A percentile compares a stretch with the other conserved stretches of the same genome.
Evolutionary conservation across 2,113 vertebrate species (phyloP).

Genomic region (Paralichthys olivaceus): DNA sequence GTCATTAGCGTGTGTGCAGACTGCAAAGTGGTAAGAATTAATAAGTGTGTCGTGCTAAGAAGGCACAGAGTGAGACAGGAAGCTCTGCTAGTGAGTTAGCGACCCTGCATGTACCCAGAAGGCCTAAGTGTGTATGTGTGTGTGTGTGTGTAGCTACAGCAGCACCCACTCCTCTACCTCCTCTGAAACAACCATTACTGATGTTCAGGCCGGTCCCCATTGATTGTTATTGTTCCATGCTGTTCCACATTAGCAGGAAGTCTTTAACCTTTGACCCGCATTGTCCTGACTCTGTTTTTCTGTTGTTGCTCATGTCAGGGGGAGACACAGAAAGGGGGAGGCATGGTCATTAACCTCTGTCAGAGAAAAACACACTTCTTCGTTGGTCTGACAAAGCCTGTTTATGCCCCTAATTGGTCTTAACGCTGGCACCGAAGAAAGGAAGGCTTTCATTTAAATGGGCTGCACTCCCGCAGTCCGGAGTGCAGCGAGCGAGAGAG

Average conservation of each 20-base stretch:
- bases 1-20: conserved; percentile 45
- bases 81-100: conserved; percentile 45
- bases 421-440: conserved; percentile 51
- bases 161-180: conserved; percentile 64
- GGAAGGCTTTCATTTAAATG: conserved; percentile 53
- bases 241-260: conserved; percentile 71
- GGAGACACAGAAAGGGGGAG: conserved; percentile 33
- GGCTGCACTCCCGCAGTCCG: conserved; percentile 5
- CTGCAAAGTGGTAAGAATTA: conserved; percentile 32
- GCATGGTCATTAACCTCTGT: conserved; percentile 75
- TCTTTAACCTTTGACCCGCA: conserved; percentile 71
- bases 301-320: conserved; percentile 69
- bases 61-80: conserved; percentile 21
- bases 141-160: conserved; percentile 33
- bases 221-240: conserved; percentile 75
- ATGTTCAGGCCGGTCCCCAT: conserved; percentile 69
- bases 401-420: conserved; percentile 67
- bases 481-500: conserved; percentile 18
- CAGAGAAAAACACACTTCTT: conserved; percentile 64
- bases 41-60: conserved; percentile 34
- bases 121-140: conserved; percentile 26
- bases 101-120: conserved; percentile 60
- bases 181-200: conserved; percentile 40
- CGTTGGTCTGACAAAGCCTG: conserved; percentile 57
- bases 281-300: conserved; percentile 71